Base-by-base conservation (phyloP, 2,797 vertebrate species). In the Brachyrhaphis roseni region DNA sequence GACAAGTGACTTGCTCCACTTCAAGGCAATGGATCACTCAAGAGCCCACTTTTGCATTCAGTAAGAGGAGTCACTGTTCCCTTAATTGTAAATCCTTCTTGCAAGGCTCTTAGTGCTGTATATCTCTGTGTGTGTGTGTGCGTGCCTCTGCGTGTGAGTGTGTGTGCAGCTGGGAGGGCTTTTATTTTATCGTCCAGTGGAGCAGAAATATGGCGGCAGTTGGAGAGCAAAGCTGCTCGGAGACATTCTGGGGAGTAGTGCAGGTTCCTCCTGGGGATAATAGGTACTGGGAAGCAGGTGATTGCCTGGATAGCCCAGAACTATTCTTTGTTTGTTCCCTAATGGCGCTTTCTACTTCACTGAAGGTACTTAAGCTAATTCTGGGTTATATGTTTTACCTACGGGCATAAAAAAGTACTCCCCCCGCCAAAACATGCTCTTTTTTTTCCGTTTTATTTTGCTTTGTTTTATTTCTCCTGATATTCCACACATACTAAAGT, bases 181-280 rank as follows among this genome's bases (percentile, higher is more conserved):
- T 92, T 94, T 95, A 93, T 95, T 95, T 94, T 93, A 94, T 93
- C 82, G 87, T 94, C 90, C 92, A 94, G 85, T 94, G 93, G 88
- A 95, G 95, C 94, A 95, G 95, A 95, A 95, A 95, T 94, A 94
- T 93, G 90, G 90, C 81, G 83, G 85, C 82, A 89, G 90, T 92
- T 90, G 91, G 91, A 92, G 86, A 91, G 89, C 80, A 57, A 78
- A 84, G 87, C 91, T 89, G 90, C 91, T 88, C 89, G 86, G 88
- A 92, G 91, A 93, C 90, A 92, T 91, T 92, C 84, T 89, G 87
- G 91, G 89, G 87, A 93, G 89, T 89, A 86, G 90, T 84, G 87
- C 86, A 86, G 88, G 90, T 88, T 90, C 80, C 90, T 90, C 83
- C 72, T 59, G 84, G 86, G 92, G 90, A 92, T 91, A 91, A 91